A percentile compares a stretch with the other conserved stretches of the same genome.
phyloP scores from a whole-genome alignment of 2,888 invertebrate species.

The Macrosiphum euphorbiae region DNA sequence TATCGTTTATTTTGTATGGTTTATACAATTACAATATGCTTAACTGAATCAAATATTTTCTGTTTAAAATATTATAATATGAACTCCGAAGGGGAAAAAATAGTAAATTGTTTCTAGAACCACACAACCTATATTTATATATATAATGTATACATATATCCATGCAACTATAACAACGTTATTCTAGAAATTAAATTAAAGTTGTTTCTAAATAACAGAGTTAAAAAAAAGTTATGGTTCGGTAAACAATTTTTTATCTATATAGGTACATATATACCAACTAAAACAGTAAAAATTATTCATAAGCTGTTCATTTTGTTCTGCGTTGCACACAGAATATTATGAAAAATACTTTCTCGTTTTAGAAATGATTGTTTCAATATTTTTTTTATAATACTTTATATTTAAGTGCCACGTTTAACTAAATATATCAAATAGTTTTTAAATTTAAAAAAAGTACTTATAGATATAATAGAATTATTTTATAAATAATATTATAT shows the following conservation, averaged over 20 bases:
- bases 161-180: not conserved
- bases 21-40: not conserved
- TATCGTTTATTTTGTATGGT: not conserved
- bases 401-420: not conserved
- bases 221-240: not conserved
- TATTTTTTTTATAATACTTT: not conserved
- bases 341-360: not conserved
- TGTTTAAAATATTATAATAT: not conserved
- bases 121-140: not conserved
- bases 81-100: not conserved
- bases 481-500: not conserved
- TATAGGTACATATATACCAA: not conserved
- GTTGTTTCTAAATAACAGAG: not conserved
- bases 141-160: not conserved
- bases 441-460: not conserved
- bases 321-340: not conserved
- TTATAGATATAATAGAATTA: not conserved
- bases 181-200: constrained; percentile 33
- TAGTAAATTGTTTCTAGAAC: not conserved
- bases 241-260: constrained; percentile 15
- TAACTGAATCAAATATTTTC: not conserved
- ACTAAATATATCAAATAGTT: not conserved
- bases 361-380: not conserved
- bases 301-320: constrained; percentile 25
- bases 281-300: constrained; percentile 30